Base-by-base conservation (phyloP, 2,888 invertebrate genomes). In the Tachina lurida region DNA sequence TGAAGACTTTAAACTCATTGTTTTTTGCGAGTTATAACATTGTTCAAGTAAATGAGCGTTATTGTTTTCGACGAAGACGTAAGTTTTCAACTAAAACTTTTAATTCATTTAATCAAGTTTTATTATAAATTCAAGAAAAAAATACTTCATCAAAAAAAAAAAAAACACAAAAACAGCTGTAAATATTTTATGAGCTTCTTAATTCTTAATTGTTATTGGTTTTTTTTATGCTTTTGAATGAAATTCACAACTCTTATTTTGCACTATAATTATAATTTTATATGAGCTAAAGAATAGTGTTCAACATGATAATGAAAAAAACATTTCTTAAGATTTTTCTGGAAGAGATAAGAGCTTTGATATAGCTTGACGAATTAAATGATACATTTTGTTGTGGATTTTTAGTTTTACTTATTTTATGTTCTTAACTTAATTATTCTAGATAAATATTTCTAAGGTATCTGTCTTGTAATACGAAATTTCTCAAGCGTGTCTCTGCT, bases 321-420 rank as follows among this genome's bases (percentile, higher is more conserved):
- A 19, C n/a, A 31, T 5, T 22, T 41, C 13, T 56, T 62, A 15
- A 63, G 73, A 82, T 82, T 70, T 76, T 76, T 47, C 17, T 13
- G 15, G 9, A 43, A 71, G 17, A 65, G 76, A 82, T 71, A 82
- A 70, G 31, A 76, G 17, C 71, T 73, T 65, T 83, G 41, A 67
- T 39, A 60, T 77, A 49, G 22, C 39, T 73, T 76, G 62, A 83
- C 22, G 31, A 74, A 52, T 74, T 74, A 67, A 22, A 60, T 67
- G 60, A 54, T 54, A 62, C 49, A 17, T 80, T 58, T 80, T 67
- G 58, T 68, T 39, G 12, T 0, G 31, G 31, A 7, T 31, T 73
- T 79, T 60, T 60, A 12, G 71, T 60, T 49, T 58, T 63, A 31
- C 7, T 15, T 17, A 43, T 49, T n/a, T 31, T 17, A 54, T 54